phyloP scores from a whole-genome alignment of 2,888 invertebrate genomes.

The Trilocha varians region DNA sequence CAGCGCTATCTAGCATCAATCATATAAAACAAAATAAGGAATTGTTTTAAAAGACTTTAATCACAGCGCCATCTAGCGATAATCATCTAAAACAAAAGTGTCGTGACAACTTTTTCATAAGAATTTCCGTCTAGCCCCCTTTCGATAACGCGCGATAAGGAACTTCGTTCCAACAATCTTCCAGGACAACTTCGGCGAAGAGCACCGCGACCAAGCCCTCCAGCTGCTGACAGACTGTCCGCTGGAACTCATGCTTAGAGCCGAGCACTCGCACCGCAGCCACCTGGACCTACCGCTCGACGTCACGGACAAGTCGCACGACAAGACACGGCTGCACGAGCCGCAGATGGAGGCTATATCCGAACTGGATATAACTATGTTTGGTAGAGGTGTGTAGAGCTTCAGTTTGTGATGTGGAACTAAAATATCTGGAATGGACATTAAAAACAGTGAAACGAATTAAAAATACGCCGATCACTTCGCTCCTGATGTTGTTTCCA shows the following conservation, averaged over 20 bases:
- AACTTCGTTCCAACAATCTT: not conserved
- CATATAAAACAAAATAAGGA: too few relatives aligned
- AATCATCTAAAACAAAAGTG: too few relatives aligned
- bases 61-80: too few relatives aligned
- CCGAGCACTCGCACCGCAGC: constrained; percentile 29
- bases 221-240: constrained; percentile 38
- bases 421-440: too few relatives aligned
- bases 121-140: too few relatives aligned
- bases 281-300: constrained; percentile 27
- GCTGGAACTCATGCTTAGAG: constrained; percentile 42
- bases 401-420: too few relatives aligned
- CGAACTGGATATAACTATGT: constrained; percentile 40
- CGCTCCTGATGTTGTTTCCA: too few relatives aligned
- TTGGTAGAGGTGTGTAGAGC: constrained; percentile 37
- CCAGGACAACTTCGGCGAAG: constrained; percentile 59
- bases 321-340: constrained; percentile 24
- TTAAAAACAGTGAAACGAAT: too few relatives aligned
- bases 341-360: constrained; percentile 44
- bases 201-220: constrained; percentile 35
- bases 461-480: too few relatives aligned
- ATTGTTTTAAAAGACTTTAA: too few relatives aligned
- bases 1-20: too few relatives aligned
- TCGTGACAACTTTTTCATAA: too few relatives aligned
- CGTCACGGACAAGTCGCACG: constrained; percentile 30
- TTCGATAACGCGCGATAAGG: not conserved